Evolutionary conservation across 2,113 vertebrate genomes (phyloP).

Genomic region (Bujurquina vittata): DNA sequence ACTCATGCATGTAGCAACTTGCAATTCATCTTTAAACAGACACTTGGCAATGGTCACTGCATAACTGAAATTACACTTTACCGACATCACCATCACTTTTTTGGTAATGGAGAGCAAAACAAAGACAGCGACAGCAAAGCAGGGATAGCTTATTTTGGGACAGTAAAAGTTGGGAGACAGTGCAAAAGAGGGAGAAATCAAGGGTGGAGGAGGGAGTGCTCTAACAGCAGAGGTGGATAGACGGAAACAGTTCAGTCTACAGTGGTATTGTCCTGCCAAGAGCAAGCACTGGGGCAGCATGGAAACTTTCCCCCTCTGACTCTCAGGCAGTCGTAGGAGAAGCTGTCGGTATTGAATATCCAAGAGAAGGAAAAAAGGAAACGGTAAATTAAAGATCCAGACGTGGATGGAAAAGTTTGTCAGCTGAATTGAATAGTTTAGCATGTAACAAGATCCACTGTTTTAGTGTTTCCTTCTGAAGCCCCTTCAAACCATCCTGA

Average conservation of each 20-base stretch:
- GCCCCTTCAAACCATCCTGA: constrained; percentile 48
- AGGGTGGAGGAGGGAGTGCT: constrained; percentile 40
- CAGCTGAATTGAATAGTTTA: constrained; percentile 69
- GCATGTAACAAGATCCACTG: constrained; percentile 49
- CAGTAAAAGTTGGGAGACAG: constrained; percentile 62
- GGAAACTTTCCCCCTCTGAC: constrained; percentile 76
- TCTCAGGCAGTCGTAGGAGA: constrained; percentile 50
- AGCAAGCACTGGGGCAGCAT: constrained; percentile 61
- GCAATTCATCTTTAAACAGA: neutral
- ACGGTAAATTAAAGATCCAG: constrained; percentile 79
- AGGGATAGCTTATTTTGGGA: constrained; percentile 59
- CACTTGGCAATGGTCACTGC: neutral
- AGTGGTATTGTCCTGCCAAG: constrained; percentile 67
- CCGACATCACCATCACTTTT: neutral
- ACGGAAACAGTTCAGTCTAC: constrained; percentile 69
- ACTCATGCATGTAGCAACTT: neutral
- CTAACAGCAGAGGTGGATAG: constrained; percentile 49
- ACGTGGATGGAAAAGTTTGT: constrained; percentile 77
- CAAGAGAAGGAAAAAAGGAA: constrained; percentile 65
- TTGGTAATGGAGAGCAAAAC: neutral
- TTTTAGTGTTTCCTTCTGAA: constrained; percentile 58
- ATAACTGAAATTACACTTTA: neutral
- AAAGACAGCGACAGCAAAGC: constrained; percentile 17
- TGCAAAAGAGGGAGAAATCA: constrained; percentile 41
- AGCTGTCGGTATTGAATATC: constrained; percentile 76